These are phyloP conservation scores for Heliconius hermathena DNA, from an alignment of 1,140 invertebrate genomes.

Conservation along the genomic window DNA sequence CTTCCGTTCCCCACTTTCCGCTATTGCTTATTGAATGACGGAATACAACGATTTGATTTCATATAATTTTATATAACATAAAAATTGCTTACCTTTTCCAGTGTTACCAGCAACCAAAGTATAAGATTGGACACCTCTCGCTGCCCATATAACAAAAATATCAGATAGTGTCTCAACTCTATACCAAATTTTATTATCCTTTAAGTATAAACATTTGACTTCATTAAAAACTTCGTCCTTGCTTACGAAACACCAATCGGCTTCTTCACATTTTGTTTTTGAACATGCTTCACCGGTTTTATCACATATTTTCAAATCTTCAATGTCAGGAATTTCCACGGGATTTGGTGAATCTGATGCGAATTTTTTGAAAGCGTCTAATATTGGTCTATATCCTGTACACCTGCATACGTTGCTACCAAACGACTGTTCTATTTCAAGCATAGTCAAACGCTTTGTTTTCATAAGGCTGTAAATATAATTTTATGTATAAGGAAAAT, in stretches of 20 bases:
- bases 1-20: too few relatives aligned
- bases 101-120: constrained; percentile 83
- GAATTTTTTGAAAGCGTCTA: constrained; percentile 89
- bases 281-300: constrained; percentile 41
- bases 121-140: constrained; percentile 65
- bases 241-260: constrained; percentile 61
- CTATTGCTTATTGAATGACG: too few relatives aligned
- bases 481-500: not conserved
- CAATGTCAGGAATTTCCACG: constrained; percentile 55
- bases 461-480: constrained; percentile 55
- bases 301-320: constrained; percentile 55
- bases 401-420: constrained; percentile 92
- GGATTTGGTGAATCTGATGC: constrained; percentile 81
- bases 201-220: constrained; percentile 54
- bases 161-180: constrained; percentile 59
- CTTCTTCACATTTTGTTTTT: constrained; percentile 49
- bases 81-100: constrained; percentile 58
- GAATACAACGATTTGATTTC: too few relatives aligned
- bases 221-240: constrained; percentile 44
- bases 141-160: constrained; percentile 60
- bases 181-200: constrained; percentile 63
- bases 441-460: constrained; percentile 69
- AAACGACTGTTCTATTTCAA: constrained; percentile 86
- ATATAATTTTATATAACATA: too few relatives aligned
- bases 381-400: constrained; percentile 91